These are phyloP conservation scores for Limnephilus marmoratus DNA, from an alignment of 2,888 invertebrate species.

Conservation along the genomic window DNA sequence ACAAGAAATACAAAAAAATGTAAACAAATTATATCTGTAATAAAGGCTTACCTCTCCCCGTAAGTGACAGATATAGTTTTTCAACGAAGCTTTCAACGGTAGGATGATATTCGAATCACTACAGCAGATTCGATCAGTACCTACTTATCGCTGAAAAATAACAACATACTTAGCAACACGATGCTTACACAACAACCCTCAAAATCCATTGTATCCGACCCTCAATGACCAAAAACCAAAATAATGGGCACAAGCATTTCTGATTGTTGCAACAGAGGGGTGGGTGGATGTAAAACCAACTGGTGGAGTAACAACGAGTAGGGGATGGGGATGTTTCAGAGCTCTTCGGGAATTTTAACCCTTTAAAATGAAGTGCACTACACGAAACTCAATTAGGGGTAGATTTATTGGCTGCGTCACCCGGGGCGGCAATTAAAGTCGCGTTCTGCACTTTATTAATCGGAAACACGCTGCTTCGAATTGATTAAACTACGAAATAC, in stretches of 20 bases:
- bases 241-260: constrained; percentile 42
- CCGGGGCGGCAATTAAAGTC: constrained; percentile 51
- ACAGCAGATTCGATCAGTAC: neutral
- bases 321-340: constrained; percentile 52
- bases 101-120: neutral
- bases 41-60: no score
- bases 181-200: neutral
- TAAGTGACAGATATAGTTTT: no score
- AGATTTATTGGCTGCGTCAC: constrained; percentile 63
- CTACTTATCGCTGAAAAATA: neutral
- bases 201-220: neutral
- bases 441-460: constrained; percentile 52
- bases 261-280: constrained; percentile 27
- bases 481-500: constrained; percentile 18
- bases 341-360: constrained; percentile 60
- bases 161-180: constrained; percentile 34
- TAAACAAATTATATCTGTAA: no score
- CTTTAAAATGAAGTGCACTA: constrained; percentile 63
- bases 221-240: constrained; percentile 31
- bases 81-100: neutral
- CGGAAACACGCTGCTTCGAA: constrained; percentile 49
- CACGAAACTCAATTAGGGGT: constrained; percentile 62
- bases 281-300: neutral
- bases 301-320: constrained; percentile 28
- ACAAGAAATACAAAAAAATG: no score